Evolutionary conservation across 2,888 invertebrate genomes (phyloP).

Genomic region (Uropetala carovei): DNA sequence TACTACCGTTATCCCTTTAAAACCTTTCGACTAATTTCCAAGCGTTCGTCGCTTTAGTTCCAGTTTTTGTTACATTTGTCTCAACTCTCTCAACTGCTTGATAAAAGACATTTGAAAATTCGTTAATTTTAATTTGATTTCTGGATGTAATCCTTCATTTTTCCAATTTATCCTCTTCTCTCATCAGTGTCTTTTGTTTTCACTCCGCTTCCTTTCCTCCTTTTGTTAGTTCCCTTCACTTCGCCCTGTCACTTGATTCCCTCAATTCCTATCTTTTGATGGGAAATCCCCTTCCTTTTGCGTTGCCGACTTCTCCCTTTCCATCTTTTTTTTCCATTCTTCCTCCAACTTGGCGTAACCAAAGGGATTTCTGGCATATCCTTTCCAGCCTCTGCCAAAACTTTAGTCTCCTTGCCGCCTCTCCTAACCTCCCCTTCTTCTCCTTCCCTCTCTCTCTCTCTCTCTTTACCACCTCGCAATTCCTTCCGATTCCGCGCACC

Average conservation of each 20-base stretch:
- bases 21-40: too few relatives aligned
- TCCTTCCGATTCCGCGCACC: not conserved
- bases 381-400: not conserved
- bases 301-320: not conserved
- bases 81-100: too few relatives aligned
- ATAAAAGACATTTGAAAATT: too few relatives aligned
- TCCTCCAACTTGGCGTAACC: conserved; percentile 21
- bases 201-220: not conserved
- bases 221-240: not conserved
- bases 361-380: conserved; percentile 6
- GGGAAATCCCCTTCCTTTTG: not conserved
- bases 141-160: too few relatives aligned
- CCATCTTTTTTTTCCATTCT: not conserved
- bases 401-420: not conserved
- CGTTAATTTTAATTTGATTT: too few relatives aligned
- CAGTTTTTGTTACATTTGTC: too few relatives aligned
- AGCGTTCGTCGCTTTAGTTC: too few relatives aligned
- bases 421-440: not conserved
- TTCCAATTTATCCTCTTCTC: too few relatives aligned
- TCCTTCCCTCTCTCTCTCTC: not conserved
- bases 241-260: not conserved
- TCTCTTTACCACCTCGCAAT: not conserved
- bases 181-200: not conserved
- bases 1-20: too few relatives aligned
- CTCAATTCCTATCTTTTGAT: not conserved